Evolutionary conservation across 2,888 invertebrate genomes (phyloP).

Genomic region (Acanthococcus lagerstroemiae): DNA sequence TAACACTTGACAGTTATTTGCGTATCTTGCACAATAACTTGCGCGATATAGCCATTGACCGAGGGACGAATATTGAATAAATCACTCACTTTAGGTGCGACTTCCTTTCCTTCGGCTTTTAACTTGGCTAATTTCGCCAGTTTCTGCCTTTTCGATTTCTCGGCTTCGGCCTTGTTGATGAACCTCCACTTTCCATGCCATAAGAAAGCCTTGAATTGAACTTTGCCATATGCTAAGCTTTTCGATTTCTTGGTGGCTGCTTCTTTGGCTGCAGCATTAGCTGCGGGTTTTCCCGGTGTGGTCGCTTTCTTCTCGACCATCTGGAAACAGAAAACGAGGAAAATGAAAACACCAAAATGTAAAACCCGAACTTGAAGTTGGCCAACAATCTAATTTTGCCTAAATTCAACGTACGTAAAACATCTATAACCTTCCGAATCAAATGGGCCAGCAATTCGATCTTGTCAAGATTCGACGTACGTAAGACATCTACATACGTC

Average conservation of each 20-base stretch:
- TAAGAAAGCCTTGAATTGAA: conserved; percentile 16
- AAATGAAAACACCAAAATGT: too few relatives aligned
- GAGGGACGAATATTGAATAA: not conserved
- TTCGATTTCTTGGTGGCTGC: conserved; percentile 8
- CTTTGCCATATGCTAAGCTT: conserved; percentile 22
- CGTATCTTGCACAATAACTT: conserved; percentile 9
- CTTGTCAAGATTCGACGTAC: too few relatives aligned
- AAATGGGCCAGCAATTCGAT: too few relatives aligned
- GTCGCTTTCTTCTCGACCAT: conserved; percentile 58
- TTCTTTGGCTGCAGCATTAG: not conserved
- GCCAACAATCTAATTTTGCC: too few relatives aligned
- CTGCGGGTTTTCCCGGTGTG: not conserved
- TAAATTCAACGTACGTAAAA: too few relatives aligned
- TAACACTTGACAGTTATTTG: conserved; percentile 17
- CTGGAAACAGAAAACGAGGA: too few relatives aligned
- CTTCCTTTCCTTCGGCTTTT: conserved; percentile 7
- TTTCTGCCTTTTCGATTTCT: conserved; percentile 45
- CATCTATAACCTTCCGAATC: too few relatives aligned
- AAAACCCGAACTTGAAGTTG: too few relatives aligned
- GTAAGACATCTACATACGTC: too few relatives aligned
- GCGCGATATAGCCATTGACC: conserved; percentile 10
- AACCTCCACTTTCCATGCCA: conserved; percentile 25
- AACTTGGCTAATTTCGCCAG: conserved; percentile 36
- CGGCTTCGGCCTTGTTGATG: conserved; percentile 39
- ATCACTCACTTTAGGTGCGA: conserved; percentile 1